A percentile compares a stretch with the other conserved stretches of the same genome.
These are phyloP conservation scores for Coptodon bakossiorum DNA, from an alignment of 2,113 vertebrate genomes.

Conservation along the genomic window DNA sequence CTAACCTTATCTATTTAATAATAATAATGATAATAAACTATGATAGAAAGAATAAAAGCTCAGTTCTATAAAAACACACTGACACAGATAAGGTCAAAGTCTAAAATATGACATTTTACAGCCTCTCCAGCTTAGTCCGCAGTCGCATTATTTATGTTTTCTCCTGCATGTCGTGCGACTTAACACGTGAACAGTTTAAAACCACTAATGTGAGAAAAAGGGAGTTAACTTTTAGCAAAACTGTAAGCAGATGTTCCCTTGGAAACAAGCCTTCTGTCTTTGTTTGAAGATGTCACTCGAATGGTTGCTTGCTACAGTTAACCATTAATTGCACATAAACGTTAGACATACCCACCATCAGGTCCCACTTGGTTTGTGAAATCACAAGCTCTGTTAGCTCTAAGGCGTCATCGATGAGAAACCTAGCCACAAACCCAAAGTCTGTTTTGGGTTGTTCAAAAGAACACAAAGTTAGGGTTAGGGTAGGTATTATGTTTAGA, in stretches of 20 bases:
- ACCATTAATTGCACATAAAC: background rate
- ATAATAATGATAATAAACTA: background rate
- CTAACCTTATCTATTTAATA: background rate
- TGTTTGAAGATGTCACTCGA: conserved; percentile 39
- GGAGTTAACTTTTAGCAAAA: background rate
- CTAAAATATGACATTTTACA: background rate
- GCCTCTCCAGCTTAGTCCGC: background rate
- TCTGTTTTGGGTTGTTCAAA: too few relatives aligned
- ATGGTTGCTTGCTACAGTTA: background rate
- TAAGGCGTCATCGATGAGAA: background rate
- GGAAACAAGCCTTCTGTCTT: conserved; percentile 17
- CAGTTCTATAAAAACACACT: background rate
- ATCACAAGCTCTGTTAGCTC: background rate
- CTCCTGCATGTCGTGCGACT: background rate
- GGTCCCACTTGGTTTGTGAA: background rate
- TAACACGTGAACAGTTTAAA: background rate
- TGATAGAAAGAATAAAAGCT: background rate
- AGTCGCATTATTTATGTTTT: background rate
- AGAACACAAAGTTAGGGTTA: too few relatives aligned
- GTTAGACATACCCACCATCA: background rate
- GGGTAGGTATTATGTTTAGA: background rate
- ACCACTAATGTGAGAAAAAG: background rate
- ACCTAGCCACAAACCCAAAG: background rate
- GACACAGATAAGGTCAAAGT: background rate
- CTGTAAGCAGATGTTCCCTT: conserved; percentile 33